These are phyloP conservation scores for Centropus unirufus DNA, from an alignment of 2,113 vertebrate genomes.

Conservation along the genomic window DNA sequence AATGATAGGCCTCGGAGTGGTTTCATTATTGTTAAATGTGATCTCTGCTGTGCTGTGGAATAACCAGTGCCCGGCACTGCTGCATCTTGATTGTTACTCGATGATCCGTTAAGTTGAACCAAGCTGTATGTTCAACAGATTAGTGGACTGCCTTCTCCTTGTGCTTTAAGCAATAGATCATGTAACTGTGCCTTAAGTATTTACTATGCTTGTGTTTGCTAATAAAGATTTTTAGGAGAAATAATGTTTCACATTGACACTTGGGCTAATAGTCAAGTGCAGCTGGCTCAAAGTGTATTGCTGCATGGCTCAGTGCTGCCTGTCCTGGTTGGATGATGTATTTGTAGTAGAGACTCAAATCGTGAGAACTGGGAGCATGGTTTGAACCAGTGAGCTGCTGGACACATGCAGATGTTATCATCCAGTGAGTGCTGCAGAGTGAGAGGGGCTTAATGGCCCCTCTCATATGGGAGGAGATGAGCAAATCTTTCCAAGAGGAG, in stretches of 20 bases:
- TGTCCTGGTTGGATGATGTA: neutral
- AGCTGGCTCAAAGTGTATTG: neutral
- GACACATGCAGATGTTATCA: neutral
- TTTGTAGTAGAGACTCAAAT: neutral
- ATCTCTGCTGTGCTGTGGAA: neutral
- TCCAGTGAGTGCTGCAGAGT: neutral
- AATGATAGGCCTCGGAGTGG: neutral
- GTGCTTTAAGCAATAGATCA: neutral
- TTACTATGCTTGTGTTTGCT: neutral
- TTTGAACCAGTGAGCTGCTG: neutral
- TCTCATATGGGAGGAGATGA: neutral
- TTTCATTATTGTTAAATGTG: neutral
- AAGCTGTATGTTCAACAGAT: neutral
- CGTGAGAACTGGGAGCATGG: neutral
- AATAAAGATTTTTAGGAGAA: neutral
- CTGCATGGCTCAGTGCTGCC: neutral
- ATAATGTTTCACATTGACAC: neutral
- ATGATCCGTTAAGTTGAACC: neutral
- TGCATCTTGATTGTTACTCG: neutral
- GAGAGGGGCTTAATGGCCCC: neutral
- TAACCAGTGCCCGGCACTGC: neutral
- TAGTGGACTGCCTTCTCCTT: neutral
- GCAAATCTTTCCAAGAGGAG: neutral
- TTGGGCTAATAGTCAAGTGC: neutral
- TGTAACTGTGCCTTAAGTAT: neutral